Conservation (phyloP, 92 coral and sea anemone genomes). For the Heteractis magnifica region DNA sequence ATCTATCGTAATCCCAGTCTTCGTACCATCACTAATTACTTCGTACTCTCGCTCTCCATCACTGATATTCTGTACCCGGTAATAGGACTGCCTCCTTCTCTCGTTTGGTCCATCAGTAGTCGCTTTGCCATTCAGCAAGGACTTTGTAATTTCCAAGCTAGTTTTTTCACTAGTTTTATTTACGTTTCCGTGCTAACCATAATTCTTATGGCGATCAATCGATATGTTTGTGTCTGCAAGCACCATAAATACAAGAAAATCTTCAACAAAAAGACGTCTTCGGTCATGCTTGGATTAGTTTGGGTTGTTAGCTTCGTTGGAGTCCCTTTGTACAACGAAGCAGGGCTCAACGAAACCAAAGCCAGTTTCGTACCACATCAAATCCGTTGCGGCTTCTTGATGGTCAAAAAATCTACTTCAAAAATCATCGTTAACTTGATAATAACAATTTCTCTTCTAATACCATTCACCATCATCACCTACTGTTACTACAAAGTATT, state of each 20-base stretch:
- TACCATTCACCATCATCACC: constrained; percentile 4
- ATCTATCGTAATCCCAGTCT: constrained; percentile 14
- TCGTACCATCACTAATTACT: constrained; percentile 20
- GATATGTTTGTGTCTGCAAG: constrained; percentile 15
- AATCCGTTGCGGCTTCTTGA: neutral
- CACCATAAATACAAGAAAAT: constrained; percentile 8
- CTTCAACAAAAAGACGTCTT: neutral
- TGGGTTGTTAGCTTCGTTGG: neutral
- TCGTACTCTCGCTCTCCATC: constrained; percentile 4
- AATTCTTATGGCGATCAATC: constrained; percentile 10
- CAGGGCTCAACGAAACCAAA: neutral
- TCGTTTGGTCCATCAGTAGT: neutral
- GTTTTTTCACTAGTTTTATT: neutral
- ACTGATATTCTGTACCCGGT: neutral
- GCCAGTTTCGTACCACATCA: neutral
- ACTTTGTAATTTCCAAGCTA: constrained; percentile 22
- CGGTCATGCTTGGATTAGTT: neutral
- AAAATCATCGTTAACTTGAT: neutral
- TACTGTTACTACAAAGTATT: constrained; percentile 19
- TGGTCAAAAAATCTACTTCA: neutral
- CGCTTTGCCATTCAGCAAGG: neutral
- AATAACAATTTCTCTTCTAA: neutral
- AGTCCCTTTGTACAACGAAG: constrained; percentile 3
- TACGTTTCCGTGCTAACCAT: constrained; percentile 11
- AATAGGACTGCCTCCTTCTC: constrained; percentile 1